These are phyloP conservation scores for Psilopogon haemacephalus DNA, from an alignment of 2,113 vertebrate species.

Conservation along the genomic window DNA sequence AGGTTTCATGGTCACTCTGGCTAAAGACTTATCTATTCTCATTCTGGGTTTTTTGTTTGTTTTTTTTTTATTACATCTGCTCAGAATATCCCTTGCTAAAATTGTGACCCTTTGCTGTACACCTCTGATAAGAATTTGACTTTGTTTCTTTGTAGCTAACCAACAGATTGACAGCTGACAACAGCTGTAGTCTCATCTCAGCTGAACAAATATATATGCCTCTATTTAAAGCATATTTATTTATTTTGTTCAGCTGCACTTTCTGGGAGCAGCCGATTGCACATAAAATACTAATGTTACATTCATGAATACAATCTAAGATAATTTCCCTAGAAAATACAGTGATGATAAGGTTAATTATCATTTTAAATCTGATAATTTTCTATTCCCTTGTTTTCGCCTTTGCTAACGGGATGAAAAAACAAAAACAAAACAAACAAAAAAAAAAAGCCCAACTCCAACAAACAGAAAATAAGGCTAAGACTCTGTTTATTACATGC, in stretches of 20 bases:
- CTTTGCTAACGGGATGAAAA: slow-evolving; percentile 41
- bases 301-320: slow-evolving; percentile 26
- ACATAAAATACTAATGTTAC: slow-evolving; percentile 17
- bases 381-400: slow-evolving; percentile 47
- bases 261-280: slow-evolving; percentile 20
- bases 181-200: neutral
- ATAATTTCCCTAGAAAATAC: slow-evolving; percentile 51
- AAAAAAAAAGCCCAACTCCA: neutral
- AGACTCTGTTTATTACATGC: slow-evolving; percentile 31
- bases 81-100: neutral
- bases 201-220: neutral
- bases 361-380: slow-evolving; percentile 49
- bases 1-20: neutral
- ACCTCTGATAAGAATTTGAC: neutral
- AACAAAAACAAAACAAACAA: neutral
- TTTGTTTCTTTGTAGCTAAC: neutral
- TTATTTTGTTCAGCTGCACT: neutral
- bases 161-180: neutral
- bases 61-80: neutral
- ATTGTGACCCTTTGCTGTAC: fast-evolving
- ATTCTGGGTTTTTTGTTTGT: neutral
- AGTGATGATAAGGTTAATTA: slow-evolving; percentile 63
- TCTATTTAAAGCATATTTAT: neutral
- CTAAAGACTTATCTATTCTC: neutral
- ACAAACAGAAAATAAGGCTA: slow-evolving; percentile 12